Percentiles rank a stretch among this genome's conserved stretches.
Evolutionary conservation across 2,888 invertebrate species (phyloP).

Genomic region (Molanna angustata): DNA sequence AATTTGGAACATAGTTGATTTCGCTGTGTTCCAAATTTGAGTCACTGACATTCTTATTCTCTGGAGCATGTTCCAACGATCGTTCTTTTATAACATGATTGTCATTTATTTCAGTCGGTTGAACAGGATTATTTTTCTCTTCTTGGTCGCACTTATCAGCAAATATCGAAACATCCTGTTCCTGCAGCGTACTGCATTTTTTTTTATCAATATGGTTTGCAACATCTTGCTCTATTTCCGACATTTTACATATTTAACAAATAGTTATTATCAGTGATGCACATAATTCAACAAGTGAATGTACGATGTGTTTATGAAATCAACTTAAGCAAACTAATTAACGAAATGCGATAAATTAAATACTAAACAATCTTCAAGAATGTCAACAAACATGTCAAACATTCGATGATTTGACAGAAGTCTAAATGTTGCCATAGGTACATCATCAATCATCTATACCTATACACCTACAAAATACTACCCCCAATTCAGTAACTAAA

Average conservation of each 20-base stretch:
- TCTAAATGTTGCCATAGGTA: too few species aligned
- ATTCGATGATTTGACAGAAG: too few species aligned
- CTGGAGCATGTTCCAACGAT: not conserved
- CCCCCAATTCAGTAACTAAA: too few species aligned
- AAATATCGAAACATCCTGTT: conserved; percentile 13
- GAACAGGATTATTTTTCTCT: not conserved
- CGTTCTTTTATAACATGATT: not conserved
- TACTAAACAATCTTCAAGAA: conserved; percentile 2
- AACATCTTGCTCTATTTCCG: conserved; percentile 6
- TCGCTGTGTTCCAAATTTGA: conserved; percentile 7
- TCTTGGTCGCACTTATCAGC: not conserved
- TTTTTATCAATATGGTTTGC: conserved; percentile 21
- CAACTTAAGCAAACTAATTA: not conserved
- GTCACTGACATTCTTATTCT: not conserved
- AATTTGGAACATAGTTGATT: not conserved
- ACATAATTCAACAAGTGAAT: not conserved
- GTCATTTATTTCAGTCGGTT: not conserved
- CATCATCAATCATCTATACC: too few species aligned
- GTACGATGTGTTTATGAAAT: not conserved
- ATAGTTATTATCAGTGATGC: not conserved
- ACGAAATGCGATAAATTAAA: not conserved
- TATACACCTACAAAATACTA: too few species aligned
- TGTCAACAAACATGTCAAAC: conserved; percentile 23
- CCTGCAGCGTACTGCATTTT: conserved; percentile 3
- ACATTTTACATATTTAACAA: conserved; percentile 10